Percentiles rank a stretch among this genome's conserved stretches.
phyloP scores from a whole-genome alignment of 2,888 invertebrate genomes.

The Cylloceria caligata region DNA sequence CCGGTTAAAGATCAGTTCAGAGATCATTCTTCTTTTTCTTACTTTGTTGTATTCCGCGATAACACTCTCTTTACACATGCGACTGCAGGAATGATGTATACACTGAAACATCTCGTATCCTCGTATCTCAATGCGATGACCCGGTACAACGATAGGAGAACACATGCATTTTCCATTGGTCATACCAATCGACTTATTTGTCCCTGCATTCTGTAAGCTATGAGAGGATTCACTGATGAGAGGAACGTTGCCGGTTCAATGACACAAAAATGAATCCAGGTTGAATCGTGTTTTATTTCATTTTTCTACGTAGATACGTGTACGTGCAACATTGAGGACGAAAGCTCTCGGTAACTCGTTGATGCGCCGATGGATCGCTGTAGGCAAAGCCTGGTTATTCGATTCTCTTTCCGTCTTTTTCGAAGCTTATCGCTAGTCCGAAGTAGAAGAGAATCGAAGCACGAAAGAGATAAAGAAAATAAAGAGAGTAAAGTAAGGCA shows the following conservation, averaged over 20 bases:
- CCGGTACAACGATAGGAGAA: too few species aligned
- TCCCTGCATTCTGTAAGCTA: too few species aligned
- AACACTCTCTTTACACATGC: not conserved
- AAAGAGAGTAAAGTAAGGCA: not conserved
- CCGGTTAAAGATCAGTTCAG: conserved; percentile 39
- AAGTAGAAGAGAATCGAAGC: not conserved
- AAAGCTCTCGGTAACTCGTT: not conserved
- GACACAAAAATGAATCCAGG: not conserved
- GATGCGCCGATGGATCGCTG: not conserved
- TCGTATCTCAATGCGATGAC: too few species aligned
- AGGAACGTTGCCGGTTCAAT: not conserved
- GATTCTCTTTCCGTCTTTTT: not conserved
- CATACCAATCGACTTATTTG: too few species aligned
- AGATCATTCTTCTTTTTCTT: conserved; percentile 35
- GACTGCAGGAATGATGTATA: not conserved
- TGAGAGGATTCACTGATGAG: too few species aligned
- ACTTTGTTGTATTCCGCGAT: conserved; percentile 1
- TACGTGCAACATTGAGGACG: not conserved
- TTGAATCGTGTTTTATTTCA: not conserved
- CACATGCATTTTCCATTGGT: too few species aligned
- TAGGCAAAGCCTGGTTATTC: conserved; percentile 11
- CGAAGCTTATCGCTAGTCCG: not conserved
- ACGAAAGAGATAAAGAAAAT: conserved; percentile 2
- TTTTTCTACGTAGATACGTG: not conserved
- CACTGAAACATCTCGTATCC: too few species aligned